These are phyloP conservation scores for Diarsia rubi DNA, from an alignment of 2,888 invertebrate genomes.

Conservation along the genomic window DNA sequence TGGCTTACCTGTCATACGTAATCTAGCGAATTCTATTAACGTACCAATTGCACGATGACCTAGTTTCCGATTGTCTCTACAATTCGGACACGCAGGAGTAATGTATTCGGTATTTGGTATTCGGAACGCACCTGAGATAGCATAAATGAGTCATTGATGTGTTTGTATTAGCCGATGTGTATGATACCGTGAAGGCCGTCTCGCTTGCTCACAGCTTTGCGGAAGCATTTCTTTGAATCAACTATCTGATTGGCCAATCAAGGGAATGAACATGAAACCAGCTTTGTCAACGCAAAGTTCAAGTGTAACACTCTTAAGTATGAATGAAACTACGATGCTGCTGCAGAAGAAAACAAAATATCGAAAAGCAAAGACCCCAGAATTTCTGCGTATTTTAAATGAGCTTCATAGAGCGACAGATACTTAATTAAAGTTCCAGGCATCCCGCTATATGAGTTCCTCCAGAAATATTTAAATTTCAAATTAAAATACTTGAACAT, in stretches of 20 bases:
- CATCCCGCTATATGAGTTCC: slow-evolving; percentile 29
- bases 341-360: background rate
- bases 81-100: slow-evolving; percentile 66
- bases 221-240: slow-evolving; percentile 54
- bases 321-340: background rate
- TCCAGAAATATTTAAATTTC: slow-evolving; percentile 50
- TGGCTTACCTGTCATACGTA: slow-evolving; percentile 55
- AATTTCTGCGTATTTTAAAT: background rate
- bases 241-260: slow-evolving; percentile 32
- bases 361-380: background rate
- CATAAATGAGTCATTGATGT: slow-evolving; percentile 67
- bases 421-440: slow-evolving; percentile 40
- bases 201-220: slow-evolving; percentile 36
- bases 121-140: slow-evolving; percentile 68
- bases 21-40: slow-evolving; percentile 63
- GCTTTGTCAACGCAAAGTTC: slow-evolving; percentile 8
- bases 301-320: background rate
- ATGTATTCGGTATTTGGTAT: slow-evolving; percentile 64
- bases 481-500: slow-evolving; percentile 59
- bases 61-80: slow-evolving; percentile 67
- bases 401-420: slow-evolving; percentile 1
- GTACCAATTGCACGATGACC: slow-evolving; percentile 64
- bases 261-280: slow-evolving; percentile 15
- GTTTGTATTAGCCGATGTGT: slow-evolving; percentile 58
- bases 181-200: slow-evolving; percentile 60